Evolutionary conservation across 2,797 vertebrate species (phyloP), one percentile per base, ranked within the genome.

Genomic region (Scomberomorus guttatus): DNA sequence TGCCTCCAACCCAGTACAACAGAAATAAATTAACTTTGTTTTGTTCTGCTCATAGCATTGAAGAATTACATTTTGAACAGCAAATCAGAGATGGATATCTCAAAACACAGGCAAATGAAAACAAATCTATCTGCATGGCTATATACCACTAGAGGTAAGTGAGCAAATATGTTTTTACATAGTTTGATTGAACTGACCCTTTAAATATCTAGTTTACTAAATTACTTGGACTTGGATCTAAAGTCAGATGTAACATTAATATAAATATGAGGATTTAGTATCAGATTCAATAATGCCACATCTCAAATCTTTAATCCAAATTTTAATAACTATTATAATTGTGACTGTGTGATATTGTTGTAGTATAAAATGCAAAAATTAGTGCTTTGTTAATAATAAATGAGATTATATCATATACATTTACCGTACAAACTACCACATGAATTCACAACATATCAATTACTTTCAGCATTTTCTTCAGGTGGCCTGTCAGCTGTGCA

Each of bases 201-300:
- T 61, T 69, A 56, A 72, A 76, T 66, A 78, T 83, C 29, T 66
- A 86, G 34, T 60, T 68, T 67, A 61, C 12, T 42, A 61, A 6
- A 3, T 32, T 17, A 59, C 17, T n/a, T 51, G 13, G n/a, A 52
- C 39, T 17, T 77, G 8, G 48, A 54, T 69, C 17, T 72, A 12
- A 63, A 64, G 29, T 9, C 59, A 50, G 2, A 17, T 70, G 27
- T 29, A 75, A 57, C 3, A 0, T 32, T 11, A 65, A 69, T 29
- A 37, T 13, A 22, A 44, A 68, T 22, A 32, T 39, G 9, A 25
- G n/a, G 39, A 63, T 56, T 60, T 39, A 57, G 58, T 65, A 2
- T 58, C 8, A 56, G 2, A 0, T 50, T 55, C 5, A 46, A 18
- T 27, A 52, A 69, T 25, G 18, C 5, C 7, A 56, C 6, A 24